These are phyloP conservation scores for Scaptomyza graminum DNA, from an alignment of 1,140 invertebrate species.

Conservation along the genomic window DNA sequence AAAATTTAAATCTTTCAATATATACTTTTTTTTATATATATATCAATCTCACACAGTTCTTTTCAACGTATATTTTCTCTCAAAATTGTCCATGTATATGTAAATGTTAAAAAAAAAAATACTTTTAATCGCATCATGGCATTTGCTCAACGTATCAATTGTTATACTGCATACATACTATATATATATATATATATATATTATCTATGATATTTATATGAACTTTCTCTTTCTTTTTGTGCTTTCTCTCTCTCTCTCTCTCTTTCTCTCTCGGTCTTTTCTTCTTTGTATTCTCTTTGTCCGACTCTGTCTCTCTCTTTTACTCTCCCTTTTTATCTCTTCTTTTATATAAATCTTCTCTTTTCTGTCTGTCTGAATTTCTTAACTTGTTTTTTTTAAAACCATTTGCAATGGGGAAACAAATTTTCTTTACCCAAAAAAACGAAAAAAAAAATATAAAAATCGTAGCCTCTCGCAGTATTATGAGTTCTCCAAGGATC, in stretches of 20 bases:
- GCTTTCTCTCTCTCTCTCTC: slow-evolving; percentile 4
- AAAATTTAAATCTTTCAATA: not conserved
- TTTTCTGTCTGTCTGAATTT: slow-evolving; percentile 59
- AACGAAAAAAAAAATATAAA: not conserved
- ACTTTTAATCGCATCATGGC: slow-evolving; percentile 45
- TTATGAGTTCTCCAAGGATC: slow-evolving; percentile 93
- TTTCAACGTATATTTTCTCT: slow-evolving; percentile 17
- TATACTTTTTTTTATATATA: not conserved
- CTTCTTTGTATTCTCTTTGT: slow-evolving; percentile 14
- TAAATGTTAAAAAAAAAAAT: slow-evolving; percentile 37
- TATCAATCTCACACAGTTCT: slow-evolving; percentile 1
- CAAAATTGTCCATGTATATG: slow-evolving; percentile 43
- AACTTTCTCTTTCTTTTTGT: slow-evolving; percentile 10
- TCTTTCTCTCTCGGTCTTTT: slow-evolving; percentile 16
- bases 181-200: slow-evolving; percentile 18
- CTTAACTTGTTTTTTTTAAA: slow-evolving; percentile 38
- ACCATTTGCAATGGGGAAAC: slow-evolving; percentile 42
- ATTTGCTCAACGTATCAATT: slow-evolving; percentile 47
- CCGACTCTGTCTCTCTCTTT: slow-evolving; percentile 15
- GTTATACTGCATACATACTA: slow-evolving; percentile 7
- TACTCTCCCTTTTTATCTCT: slow-evolving; percentile 17
- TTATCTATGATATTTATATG: slow-evolving; percentile 26
- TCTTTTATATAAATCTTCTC: slow-evolving; percentile 49
- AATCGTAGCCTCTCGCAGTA: slow-evolving; percentile 88
- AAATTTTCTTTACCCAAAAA: slow-evolving; percentile 24